phyloP scores from a whole-genome alignment of 2,888 invertebrate species.

The Autographa gamma region DNA sequence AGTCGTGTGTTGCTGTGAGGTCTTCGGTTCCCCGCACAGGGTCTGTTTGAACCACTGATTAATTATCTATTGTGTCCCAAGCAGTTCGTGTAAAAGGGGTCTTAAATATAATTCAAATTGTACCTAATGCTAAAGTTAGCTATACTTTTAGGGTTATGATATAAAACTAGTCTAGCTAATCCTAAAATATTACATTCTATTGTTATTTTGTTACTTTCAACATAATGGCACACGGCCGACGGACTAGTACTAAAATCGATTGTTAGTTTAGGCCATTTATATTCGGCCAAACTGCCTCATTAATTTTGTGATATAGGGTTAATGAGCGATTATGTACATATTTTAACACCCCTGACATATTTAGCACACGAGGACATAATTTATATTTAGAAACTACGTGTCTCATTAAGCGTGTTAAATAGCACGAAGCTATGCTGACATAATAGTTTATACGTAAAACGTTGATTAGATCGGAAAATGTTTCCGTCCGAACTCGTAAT shows the following conservation, averaged over 20 bases:
- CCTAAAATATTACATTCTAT: not conserved
- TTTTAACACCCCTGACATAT: constrained; percentile 7
- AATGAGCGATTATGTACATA: constrained; percentile 7
- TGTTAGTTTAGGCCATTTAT: constrained; percentile 5
- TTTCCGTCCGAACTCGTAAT: not conserved
- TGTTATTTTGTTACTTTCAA: not conserved
- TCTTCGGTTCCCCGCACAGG: too few species aligned
- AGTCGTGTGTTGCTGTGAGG: too few species aligned
- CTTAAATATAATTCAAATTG: too few species aligned
- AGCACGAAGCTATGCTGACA: not conserved
- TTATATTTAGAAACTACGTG: constrained; percentile 2
- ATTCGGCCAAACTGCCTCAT: constrained; percentile 5
- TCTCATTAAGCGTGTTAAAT: constrained; percentile 1
- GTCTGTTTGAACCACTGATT: too few species aligned
- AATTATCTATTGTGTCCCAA: too few species aligned
- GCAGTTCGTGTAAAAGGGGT: too few species aligned
- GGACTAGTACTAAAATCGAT: constrained; percentile 1
- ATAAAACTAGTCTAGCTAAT: constrained; percentile 9
- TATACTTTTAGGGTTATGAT: constrained; percentile 18
- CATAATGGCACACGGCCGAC: not conserved
- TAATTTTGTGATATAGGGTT: constrained; percentile 9
- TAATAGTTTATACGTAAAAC: not conserved
- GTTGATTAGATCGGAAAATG: not conserved
- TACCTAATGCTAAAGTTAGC: constrained; percentile 38
- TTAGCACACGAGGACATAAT: constrained; percentile 2